phyloP scores from a whole-genome alignment of 2,113 vertebrate genomes.

The Myotis lucifugus region DNA sequence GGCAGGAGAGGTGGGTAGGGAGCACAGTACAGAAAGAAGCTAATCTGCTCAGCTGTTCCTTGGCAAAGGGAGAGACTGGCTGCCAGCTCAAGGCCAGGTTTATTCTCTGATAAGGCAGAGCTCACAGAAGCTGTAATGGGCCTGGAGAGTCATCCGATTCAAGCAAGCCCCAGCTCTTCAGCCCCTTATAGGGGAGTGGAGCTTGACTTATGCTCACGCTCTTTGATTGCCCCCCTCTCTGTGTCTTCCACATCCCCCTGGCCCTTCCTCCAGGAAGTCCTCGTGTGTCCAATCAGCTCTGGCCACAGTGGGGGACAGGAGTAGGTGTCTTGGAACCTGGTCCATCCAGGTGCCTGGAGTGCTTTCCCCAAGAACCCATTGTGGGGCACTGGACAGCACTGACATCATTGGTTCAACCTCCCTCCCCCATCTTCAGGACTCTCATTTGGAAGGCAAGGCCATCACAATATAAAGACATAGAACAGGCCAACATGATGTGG shows the following conservation, averaged over 20 bases:
- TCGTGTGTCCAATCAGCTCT: neutral
- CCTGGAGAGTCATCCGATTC: no score
- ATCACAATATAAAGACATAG: fast-evolving
- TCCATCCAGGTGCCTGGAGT: neutral
- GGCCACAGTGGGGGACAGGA: neutral
- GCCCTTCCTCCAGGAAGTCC: neutral
- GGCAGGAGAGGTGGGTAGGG: neutral
- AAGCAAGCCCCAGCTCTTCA: neutral
- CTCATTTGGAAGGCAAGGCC: neutral
- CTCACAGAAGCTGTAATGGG: neutral
- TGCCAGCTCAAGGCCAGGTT: neutral
- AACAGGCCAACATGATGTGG: neutral
- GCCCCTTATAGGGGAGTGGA: neutral
- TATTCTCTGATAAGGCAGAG: neutral
- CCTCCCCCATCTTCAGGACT: neutral
- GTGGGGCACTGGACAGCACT: fast-evolving
- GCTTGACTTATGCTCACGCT: fast-evolving
- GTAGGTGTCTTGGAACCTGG: neutral
- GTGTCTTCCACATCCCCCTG: fast-evolving
- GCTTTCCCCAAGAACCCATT: neutral
- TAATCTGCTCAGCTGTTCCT: neutral
- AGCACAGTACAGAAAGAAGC: neutral
- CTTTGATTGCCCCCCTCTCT: no score
- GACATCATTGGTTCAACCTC: neutral
- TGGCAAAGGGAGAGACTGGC: neutral